phyloP scores from a whole-genome alignment of 2,888 invertebrate genomes.

The Tanypteryx hageni region DNA sequence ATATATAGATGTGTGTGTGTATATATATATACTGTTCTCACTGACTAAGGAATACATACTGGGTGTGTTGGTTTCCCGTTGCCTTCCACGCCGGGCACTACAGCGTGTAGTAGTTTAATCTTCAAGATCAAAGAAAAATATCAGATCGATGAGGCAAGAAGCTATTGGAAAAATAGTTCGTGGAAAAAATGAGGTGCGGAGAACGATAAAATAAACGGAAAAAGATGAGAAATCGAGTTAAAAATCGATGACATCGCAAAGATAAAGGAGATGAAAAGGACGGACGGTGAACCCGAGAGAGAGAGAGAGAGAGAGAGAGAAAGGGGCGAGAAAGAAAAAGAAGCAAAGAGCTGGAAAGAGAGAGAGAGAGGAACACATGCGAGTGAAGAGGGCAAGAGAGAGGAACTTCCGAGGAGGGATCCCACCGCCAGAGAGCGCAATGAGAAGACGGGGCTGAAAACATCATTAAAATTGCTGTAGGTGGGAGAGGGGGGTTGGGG shows the following conservation, averaged over 20 bases:
- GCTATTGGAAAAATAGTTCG: too few relatives aligned
- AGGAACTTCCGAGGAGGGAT: neutral
- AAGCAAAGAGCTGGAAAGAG: neutral
- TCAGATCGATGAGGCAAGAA: too few relatives aligned
- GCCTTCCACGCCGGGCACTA: too few relatives aligned
- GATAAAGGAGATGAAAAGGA: too few relatives aligned
- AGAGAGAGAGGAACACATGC: neutral
- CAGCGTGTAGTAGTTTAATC: too few relatives aligned
- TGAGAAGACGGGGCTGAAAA: constrained; percentile 37
- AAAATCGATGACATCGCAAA: neutral
- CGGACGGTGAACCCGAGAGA: neutral
- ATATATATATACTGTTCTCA: too few relatives aligned
- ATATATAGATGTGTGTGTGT: too few relatives aligned
- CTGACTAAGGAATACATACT: too few relatives aligned
- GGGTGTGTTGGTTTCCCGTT: too few relatives aligned
- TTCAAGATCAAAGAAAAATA: too few relatives aligned
- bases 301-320: neutral
- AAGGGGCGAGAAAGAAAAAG: neutral
- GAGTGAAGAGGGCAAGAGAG: neutral
- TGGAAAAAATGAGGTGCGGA: too few relatives aligned
- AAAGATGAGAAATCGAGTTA: neutral
- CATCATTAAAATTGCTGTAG: constrained; percentile 54
- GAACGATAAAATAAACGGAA: too few relatives aligned
- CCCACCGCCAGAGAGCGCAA: neutral
- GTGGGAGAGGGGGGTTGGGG: neutral